phyloP scores from a whole-genome alignment of 2,888 invertebrate genomes.

The Toxonevra muliebris region DNA sequence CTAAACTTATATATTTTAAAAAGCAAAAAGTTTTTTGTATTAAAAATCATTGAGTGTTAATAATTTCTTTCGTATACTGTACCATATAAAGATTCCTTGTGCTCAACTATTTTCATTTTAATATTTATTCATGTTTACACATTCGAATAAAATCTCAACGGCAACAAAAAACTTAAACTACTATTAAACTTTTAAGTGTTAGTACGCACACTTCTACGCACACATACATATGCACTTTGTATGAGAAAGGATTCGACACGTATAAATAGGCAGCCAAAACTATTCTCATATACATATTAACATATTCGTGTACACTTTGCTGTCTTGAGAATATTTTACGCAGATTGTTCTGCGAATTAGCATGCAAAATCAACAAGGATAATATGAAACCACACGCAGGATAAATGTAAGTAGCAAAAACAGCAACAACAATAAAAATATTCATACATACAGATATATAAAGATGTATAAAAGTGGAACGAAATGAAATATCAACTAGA shows the following conservation, averaged over 20 bases:
- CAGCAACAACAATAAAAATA: background rate
- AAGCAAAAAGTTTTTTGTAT: no score
- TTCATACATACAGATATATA: background rate
- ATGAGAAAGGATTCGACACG: no score
- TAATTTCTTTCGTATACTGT: no score
- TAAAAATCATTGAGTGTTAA: no score
- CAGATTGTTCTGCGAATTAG: conserved; percentile 13
- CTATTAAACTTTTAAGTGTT: background rate
- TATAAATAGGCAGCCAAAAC: background rate
- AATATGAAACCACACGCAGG: background rate
- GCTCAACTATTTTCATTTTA: no score
- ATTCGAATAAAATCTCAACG: no score
- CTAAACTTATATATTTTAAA: no score
- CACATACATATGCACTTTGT: background rate
- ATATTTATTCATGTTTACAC: no score
- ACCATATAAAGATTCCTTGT: no score
- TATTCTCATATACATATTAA: background rate
- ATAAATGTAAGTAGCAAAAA: background rate
- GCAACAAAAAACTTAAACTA: background rate
- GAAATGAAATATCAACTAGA: conserved; percentile 28
- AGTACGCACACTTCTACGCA: background rate
- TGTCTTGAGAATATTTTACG: background rate
- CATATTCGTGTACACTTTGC: background rate
- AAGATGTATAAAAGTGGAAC: background rate
- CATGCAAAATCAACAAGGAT: conserved; percentile 19